Conservation (phyloP, 2,113 vertebrate species). For the Nymphicus hollandicus region DNA sequence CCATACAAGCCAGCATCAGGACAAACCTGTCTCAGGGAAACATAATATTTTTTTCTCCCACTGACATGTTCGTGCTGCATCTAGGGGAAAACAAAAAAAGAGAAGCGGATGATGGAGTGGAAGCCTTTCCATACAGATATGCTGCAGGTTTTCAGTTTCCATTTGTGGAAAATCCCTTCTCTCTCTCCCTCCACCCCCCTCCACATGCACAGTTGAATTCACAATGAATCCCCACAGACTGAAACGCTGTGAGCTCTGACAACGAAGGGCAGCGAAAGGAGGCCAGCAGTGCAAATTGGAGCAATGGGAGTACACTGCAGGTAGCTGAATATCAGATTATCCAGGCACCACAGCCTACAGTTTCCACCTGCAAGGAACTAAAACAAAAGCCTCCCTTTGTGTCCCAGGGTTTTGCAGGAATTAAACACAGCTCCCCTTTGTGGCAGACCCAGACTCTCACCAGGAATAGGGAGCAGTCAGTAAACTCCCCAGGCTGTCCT, state of each 20-base stretch:
- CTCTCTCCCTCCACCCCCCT: background rate
- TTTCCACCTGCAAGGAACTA: conserved; percentile 8
- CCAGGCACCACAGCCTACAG: background rate
- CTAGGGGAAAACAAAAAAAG: background rate
- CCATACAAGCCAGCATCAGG: background rate
- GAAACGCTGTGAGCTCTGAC: background rate
- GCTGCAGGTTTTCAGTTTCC: background rate
- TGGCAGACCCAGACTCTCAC: background rate
- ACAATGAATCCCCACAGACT: background rate
- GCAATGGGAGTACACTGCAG: background rate
- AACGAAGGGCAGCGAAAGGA: background rate
- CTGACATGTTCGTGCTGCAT: background rate
- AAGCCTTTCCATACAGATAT: background rate
- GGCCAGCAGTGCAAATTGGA: conserved; percentile 13
- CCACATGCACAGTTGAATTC: background rate
- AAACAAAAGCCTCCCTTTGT: conserved; percentile 42
- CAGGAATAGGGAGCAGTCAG: background rate
- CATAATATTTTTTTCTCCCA: background rate
- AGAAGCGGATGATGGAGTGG: background rate
- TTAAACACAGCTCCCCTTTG: background rate
- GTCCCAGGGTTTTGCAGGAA: background rate
- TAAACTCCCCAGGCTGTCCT: background rate
- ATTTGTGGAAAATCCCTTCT: conserved; percentile 35
- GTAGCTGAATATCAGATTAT: conserved; percentile 4
- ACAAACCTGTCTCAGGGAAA: conserved; percentile 6